Conservation (phyloP, 2,888 invertebrate species). For the Lasioglossum morio region DNA sequence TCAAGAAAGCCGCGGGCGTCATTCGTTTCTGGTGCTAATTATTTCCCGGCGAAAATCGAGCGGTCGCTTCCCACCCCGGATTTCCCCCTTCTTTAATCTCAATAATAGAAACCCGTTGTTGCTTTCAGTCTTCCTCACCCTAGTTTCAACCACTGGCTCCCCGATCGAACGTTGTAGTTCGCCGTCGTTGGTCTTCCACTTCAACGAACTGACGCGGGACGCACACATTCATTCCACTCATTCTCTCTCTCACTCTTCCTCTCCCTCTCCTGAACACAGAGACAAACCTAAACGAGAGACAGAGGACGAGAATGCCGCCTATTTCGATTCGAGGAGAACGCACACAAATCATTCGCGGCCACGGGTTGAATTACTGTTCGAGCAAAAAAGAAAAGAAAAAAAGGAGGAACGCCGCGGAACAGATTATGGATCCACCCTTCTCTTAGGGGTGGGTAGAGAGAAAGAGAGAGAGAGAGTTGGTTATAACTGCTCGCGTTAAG, state of each 20-base stretch:
- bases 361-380: constrained; percentile 36
- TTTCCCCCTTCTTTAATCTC: constrained; percentile 31
- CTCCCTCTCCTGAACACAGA: not conserved
- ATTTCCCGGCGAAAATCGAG: constrained; percentile 30
- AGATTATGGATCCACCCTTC: not conserved
- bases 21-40: constrained; percentile 34
- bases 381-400: constrained; percentile 34
- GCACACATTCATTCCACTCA: not conserved
- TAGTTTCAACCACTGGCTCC: constrained; percentile 5
- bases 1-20: constrained; percentile 4
- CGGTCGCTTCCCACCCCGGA: not conserved
- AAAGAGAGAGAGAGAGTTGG: not conserved
- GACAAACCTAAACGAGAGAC: not conserved
- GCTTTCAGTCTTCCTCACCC: constrained; percentile 25
- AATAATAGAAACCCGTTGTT: constrained; percentile 42
- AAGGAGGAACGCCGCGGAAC: not conserved
- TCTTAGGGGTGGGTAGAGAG: not conserved
- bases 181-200: constrained; percentile 22
- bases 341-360: constrained; percentile 39
- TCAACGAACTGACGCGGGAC: constrained; percentile 19
- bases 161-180: constrained; percentile 18
- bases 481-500: not conserved
- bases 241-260: not conserved
- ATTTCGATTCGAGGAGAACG: constrained; percentile 27
- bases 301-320: not conserved